Base-by-base conservation (phyloP, 2,888 invertebrate genomes). In the Pristionchus arcanus region DNA sequence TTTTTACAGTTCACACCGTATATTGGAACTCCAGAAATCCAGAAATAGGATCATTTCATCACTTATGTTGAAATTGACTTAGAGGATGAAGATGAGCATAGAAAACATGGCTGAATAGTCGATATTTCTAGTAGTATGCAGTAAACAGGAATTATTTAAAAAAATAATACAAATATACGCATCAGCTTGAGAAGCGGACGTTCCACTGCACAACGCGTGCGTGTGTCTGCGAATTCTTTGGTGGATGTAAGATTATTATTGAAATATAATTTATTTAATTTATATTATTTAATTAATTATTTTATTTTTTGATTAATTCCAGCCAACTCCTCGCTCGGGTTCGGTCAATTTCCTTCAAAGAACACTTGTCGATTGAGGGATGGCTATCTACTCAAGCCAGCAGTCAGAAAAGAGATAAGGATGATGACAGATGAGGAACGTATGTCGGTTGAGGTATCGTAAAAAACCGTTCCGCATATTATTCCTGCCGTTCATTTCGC, bases 341-440 rank as follows among this genome's bases (percentile, higher is more conserved):
- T 63, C 37, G 28, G n/a, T 55, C 28, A 88, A 2, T 11, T 59
- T 25, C 74, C 87, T 0, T 71, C 87, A 2, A 63, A 21, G 15
- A 81, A 89, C 25, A 63, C 81, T n/a, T 92, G 92, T 84, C 74
- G 89, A 77, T 90, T 94, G 87, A 90, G 91, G 13, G 77, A 85
- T 74, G 94, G 94, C n/a, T 91, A 92, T 77, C 34, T 91, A 4
- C 90, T 94, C 34, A 91, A 91, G 90, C 89, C 90, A 81, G 94
- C 94, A 11, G 86, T 92, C 13, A 91, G 93, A 34, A 90, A 91
- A 68, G 93, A 93, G 74, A 85, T 93, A 49, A 86, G 93, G 84
- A 90, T 91, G 21, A 49, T 93, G 71, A 90, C 86, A 15, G 90
- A 92, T 55, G 92, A 92, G 53, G 92, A 94, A 87, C 87, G 91